A percentile compares a stretch with the other conserved stretches of the same genome.
phyloP scores from a whole-genome alignment of 2,888 invertebrate genomes.

The Glaucopsyche alexis region DNA sequence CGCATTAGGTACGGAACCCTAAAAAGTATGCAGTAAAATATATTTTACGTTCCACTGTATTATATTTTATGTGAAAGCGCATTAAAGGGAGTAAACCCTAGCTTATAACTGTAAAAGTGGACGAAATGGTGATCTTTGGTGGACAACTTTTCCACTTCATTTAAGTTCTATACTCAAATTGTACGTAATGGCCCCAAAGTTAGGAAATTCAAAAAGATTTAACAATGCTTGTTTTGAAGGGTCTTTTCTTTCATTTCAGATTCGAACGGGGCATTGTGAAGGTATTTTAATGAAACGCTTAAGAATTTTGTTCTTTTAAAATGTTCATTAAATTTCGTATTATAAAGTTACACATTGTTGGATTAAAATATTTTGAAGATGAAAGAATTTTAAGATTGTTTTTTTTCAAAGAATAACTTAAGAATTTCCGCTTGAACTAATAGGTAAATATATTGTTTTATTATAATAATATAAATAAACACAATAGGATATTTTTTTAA shows the following conservation, averaged over 20 bases:
- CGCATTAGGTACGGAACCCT: background rate
- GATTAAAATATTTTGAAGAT: background rate
- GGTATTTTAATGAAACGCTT: constrained; percentile 41
- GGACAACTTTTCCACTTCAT: constrained; percentile 78
- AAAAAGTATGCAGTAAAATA: background rate
- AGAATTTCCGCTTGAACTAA: no score
- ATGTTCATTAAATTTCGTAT: constrained; percentile 22
- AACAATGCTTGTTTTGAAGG: constrained; percentile 76
- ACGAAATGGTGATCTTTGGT: constrained; percentile 53
- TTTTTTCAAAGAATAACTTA: background rate
- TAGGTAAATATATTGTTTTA: no score
- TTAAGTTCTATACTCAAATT: constrained; percentile 77
- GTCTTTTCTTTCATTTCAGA: constrained; percentile 58
- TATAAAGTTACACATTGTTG: background rate
- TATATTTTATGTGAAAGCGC: background rate
- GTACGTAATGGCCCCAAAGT: constrained; percentile 73
- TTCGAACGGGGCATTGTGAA: constrained; percentile 52
- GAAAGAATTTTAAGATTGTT: constrained; percentile 3
- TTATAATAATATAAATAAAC: no score
- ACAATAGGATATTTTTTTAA: no score
- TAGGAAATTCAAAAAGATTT: constrained; percentile 73
- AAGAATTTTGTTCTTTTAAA: constrained; percentile 31
- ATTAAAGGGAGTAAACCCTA: constrained; percentile 33
- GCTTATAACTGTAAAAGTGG: constrained; percentile 43
- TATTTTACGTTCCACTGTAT: constrained; percentile 9